Percentiles rank a stretch among this genome's conserved stretches.
phyloP scores from a whole-genome alignment of 2,113 vertebrate species.

The Ailuropoda melanoleuca region DNA sequence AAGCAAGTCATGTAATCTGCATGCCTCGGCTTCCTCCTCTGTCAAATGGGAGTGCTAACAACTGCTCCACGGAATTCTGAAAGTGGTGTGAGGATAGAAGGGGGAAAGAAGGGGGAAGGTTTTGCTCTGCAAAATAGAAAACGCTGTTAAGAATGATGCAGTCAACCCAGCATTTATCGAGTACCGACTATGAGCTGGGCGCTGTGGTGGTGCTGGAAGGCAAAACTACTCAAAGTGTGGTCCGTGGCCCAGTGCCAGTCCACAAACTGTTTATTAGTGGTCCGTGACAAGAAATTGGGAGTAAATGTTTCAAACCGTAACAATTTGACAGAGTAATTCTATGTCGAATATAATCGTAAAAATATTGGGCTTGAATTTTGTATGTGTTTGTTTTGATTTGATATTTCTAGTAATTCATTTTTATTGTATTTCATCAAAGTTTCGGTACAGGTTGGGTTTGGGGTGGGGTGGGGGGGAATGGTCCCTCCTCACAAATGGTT shows the following conservation, averaged over 20 bases:
- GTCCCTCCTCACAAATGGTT: background rate
- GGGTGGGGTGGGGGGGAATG: background rate
- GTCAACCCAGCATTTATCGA: background rate
- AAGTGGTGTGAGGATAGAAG: background rate
- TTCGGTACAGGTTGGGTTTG: background rate
- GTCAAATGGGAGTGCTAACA: slow-evolving; percentile 1
- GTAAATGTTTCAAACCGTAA: slow-evolving; percentile 8
- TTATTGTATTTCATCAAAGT: slow-evolving; percentile 16
- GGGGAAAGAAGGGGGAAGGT: background rate
- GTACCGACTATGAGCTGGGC: background rate
- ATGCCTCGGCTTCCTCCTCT: background rate
- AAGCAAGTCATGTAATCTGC: background rate
- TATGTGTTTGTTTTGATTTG: slow-evolving; percentile 9
- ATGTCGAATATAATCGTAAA: slow-evolving; percentile 10
- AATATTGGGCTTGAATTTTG: background rate
- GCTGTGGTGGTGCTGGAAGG: background rate
- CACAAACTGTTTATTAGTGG: background rate
- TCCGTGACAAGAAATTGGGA: background rate
- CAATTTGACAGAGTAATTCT: background rate
- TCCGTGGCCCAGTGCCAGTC: background rate
- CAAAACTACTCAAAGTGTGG: background rate
- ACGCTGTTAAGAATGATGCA: background rate
- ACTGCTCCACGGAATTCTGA: background rate
- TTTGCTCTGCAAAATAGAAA: background rate
- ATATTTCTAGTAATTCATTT: background rate